Percentiles rank a stretch among this genome's conserved stretches.
Conservation (phyloP, 2,888 invertebrate species). For the Synergus japonicus region DNA sequence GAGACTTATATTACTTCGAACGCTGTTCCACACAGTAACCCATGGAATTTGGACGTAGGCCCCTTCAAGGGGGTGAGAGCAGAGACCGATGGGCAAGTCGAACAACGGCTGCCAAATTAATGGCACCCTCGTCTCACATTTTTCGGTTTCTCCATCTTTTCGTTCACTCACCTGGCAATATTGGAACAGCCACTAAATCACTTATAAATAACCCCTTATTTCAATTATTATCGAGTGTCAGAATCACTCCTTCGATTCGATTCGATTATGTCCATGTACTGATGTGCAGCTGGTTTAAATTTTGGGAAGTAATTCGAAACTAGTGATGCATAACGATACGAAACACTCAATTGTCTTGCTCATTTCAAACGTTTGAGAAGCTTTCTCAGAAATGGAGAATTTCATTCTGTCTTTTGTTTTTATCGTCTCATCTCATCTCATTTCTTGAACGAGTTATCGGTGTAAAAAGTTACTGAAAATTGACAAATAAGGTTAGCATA, state of each 20-base stretch:
- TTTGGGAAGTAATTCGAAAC: not conserved
- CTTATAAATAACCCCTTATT: conserved; percentile 67
- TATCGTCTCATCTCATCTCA: too few species aligned
- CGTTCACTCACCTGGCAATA: conserved; percentile 63
- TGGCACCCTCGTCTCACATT: conserved; percentile 65
- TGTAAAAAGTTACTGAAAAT: too few species aligned
- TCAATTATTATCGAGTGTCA: conserved; percentile 61
- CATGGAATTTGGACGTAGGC: conserved; percentile 63
- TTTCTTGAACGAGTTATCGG: too few species aligned
- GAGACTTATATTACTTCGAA: conserved; percentile 61
- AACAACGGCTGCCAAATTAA: conserved; percentile 70
- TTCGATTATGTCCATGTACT: not conserved
- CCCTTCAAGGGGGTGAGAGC: conserved; percentile 46
- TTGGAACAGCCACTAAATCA: conserved; percentile 62
- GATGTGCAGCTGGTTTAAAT: not conserved
- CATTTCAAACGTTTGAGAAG: too few species aligned
- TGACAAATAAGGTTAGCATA: too few species aligned
- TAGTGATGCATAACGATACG: too few species aligned
- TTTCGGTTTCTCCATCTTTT: conserved; percentile 59
- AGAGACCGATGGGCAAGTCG: conserved; percentile 60
- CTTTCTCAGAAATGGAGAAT: too few species aligned
- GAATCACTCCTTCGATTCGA: not conserved
- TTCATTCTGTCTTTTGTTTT: too few species aligned
- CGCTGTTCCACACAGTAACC: conserved; percentile 60
- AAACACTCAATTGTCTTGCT: too few species aligned